Evolutionary conservation across 2,113 vertebrate genomes (phyloP).

Genomic region (Triplophysa dalaica): DNA sequence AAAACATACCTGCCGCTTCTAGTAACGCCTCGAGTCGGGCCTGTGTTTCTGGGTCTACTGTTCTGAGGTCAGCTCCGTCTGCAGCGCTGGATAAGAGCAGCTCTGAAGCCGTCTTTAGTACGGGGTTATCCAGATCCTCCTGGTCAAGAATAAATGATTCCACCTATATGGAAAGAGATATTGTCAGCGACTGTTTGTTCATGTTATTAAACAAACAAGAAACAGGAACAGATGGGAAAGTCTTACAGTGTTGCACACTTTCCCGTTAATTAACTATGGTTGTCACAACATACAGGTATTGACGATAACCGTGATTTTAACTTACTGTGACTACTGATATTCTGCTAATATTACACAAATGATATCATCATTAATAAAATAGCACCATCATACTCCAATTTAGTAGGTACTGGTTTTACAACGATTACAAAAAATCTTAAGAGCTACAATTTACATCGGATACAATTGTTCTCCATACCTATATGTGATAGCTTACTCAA

Average conservation of each 20-base stretch:
- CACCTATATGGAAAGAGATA: conserved; percentile 74
- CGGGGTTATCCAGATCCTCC: conserved; percentile 98
- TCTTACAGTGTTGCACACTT: neutral
- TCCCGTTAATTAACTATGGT: neutral
- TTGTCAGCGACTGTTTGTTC: neutral
- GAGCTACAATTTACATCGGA: no score
- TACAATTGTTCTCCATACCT: no score
- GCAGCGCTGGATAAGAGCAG: conserved; percentile 92
- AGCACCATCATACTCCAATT: no score
- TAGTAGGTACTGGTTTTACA: no score
- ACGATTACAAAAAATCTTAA: no score
- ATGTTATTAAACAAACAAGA: conserved; percentile 7
- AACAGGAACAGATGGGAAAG: neutral
- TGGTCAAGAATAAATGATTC: conserved; percentile 99
- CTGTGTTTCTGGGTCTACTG: conserved; percentile 98
- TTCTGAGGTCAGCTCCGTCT: conserved; percentile 93
- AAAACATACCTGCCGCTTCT: conserved; percentile 91
- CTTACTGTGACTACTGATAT: no score
- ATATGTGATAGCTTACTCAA: no score
- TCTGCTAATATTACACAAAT: no score
- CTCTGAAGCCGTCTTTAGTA: conserved; percentile 97
- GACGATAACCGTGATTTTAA: no score
- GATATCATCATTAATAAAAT: no score
- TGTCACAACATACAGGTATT: no score
- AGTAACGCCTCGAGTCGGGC: conserved; percentile 94